Evolutionary conservation across 2,797 vertebrate species (phyloP), one percentile per base, ranked within the genome.

Genomic region (Macropodus opercularis): DNA sequence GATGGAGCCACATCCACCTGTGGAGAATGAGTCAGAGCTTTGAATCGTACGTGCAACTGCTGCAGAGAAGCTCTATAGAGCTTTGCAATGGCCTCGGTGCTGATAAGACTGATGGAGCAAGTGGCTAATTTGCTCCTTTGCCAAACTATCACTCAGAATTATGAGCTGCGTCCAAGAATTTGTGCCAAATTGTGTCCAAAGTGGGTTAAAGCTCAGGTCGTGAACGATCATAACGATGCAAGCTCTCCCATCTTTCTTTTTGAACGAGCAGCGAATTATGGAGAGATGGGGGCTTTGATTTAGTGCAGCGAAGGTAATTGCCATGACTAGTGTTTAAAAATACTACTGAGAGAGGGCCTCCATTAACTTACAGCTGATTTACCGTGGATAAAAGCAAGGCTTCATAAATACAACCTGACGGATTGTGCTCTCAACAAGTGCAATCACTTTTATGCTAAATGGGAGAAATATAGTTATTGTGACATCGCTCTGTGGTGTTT

Each of bases 311-410:
- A 62, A 69, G 46, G 52, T 77, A 69, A 79, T 77, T 62, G 46
- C 62, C 46, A n/a, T n/a, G 61, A 63, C 58, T 46, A 12, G 24
- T 48, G 46, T 81, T 38, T 72, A 65, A 65, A 76, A 75, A 59
- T 63, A 75, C 68, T 53, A 40, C 63, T 10, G 29, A 34, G 49
- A 59, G 48, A 47, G 7, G 52, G 43, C 47, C 27, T 13, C 64
- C 50, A 64, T 83, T 69, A 65, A 24, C 9, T 55, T 73, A 29
- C 22, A 55, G 49, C 46, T 67, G 69, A 84, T 84, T 79, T 81
- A 83, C 50, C 6, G 40, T 38, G 29, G 46, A 48, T 64, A 69
- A 77, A 81, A 73, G 70, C 42, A 42, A 39, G 32, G 42, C 15
- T 3, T 60, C 70, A 39, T 79, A 76, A 86, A 80, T 69, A 75